phyloP scores from a whole-genome alignment of 2,888 invertebrate genomes.

The Sylvicola fuscatus region DNA sequence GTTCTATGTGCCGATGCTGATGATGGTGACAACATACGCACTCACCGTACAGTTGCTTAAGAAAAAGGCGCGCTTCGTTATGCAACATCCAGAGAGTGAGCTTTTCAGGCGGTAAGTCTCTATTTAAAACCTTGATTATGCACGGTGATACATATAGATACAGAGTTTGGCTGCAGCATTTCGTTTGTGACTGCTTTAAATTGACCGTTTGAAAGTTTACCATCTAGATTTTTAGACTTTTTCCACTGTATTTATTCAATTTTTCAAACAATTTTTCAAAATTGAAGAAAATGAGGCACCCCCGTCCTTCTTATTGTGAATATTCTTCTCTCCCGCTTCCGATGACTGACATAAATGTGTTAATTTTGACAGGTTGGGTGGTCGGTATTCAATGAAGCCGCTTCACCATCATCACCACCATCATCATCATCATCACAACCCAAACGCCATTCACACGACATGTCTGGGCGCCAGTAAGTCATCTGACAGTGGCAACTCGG shows the following conservation, averaged over 20 bases:
- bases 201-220: too few species aligned
- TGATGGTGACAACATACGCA: slow-evolving; percentile 84
- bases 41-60: slow-evolving; percentile 73
- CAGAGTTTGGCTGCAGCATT: too few species aligned
- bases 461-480: background rate
- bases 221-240: too few species aligned
- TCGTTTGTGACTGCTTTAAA: too few species aligned
- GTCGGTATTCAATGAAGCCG: slow-evolving; percentile 22
- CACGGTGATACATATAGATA: too few species aligned
- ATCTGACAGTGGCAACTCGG: background rate
- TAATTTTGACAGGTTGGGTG: slow-evolving; percentile 17
- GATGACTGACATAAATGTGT: too few species aligned
- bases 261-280: too few species aligned
- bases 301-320: too few species aligned
- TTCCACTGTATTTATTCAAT: too few species aligned
- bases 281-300: too few species aligned
- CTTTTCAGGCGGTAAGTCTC: slow-evolving; percentile 28
- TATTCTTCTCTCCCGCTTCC: too few species aligned
- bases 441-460: background rate
- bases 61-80: slow-evolving; percentile 54
- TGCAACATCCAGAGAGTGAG: slow-evolving; percentile 38
- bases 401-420: slow-evolving; percentile 16
- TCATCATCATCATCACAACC: background rate
- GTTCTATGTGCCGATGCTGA: slow-evolving; percentile 88
- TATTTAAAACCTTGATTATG: too few species aligned